Evolutionary conservation across 2,113 vertebrate species (phyloP), one percentile per base, ranked within the genome.

Genomic region (Chascanopsetta lugubris): DNA sequence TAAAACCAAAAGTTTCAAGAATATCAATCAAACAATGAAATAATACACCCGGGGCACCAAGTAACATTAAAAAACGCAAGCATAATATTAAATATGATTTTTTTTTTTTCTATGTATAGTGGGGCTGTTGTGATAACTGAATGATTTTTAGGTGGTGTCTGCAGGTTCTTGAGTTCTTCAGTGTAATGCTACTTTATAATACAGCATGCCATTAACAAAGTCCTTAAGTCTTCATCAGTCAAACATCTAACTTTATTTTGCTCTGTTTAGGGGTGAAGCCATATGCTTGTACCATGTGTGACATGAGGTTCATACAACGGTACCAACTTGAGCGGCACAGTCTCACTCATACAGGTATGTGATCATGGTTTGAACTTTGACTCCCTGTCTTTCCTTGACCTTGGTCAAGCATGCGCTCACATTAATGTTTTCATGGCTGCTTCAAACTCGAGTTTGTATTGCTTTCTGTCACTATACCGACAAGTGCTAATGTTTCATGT

Each of bases 311-410:
- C 74, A 90, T 91, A 72, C 90, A 91, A 68, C 90, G 90, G 66
- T 91, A 91, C 80, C 90, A 91, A 58, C 89, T 91, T 81, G 89
- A 91, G 82, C 83, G 90, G 79, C 90, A 91, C 88, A 91, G 87
- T 75, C 90, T 91, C 24, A 91, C 90, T 62, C 90, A 91, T 69
- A 91, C 90, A 65, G 90, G 90, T 91, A 90, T 1, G 88, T 81
- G 20, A 21, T 30, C 36, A 9, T n/a, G 55, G 46, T 36, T 42
- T 66, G 0, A 51, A n/a, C 34, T n/a, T 9, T 65, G 11, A 25
- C 8, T 9, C 13, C 48, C 30, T 55, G 55, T 38, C 46, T 53
- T 27, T 71, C 22, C 25, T 8, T 62, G 13, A 45, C 54, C 77
- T 55, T 42, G 21, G 26, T 55, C 40, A 21, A 75, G 88, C 85